Base-by-base conservation (phyloP, 2,113 vertebrate species). In the Heterochromis multidens region DNA sequence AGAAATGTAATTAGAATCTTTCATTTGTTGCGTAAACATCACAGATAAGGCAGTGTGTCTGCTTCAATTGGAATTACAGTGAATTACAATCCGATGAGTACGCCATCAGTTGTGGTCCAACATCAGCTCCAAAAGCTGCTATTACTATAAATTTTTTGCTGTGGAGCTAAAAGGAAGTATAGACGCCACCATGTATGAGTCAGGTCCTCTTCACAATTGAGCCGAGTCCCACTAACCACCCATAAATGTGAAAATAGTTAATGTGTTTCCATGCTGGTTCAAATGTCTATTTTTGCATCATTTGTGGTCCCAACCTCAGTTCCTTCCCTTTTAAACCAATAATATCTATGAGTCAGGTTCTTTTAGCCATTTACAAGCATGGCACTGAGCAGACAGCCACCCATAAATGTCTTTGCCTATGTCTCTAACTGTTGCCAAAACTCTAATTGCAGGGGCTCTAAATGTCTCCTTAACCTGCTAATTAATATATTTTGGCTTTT, bases 241-340 rank as follows among this genome's bases (percentile, higher is more conserved):
- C 77, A 87, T 92, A 86, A 91, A 93, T 19, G 25, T 90, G 76
- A 90, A 89, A 89, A 90, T 83, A 88, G 82, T 87, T 92, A 52
- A 91, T 91, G 84, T 87, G 84, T 94, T 89, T 93, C 92, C 88
- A 91, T 87, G 87, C 82, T 80, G 90, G 79, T 88, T 91, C 77
- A 60, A 82, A 86, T 82, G 79, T 67, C 88, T 93, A 92, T 93
- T 94, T 92, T 76, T 91, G 85, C 31, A 80, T 74, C 77, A 89
- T 57, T 88, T 89, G 87, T 92, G 94, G 91, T 87, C 58, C 89
- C 46, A 56, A 78, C 80, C 90, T 91, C 88, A 85, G 87, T 87
- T 74, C 87, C 63, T 76, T 87, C 83, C 89, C 29, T 76, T 85
- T 88, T 80, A 83, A 85, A 56, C 84, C 84, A 88, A 84, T 62